Evolutionary conservation across 2,797 vertebrate genomes (phyloP).

Genomic region (Acestrorhynchus altus): DNA sequence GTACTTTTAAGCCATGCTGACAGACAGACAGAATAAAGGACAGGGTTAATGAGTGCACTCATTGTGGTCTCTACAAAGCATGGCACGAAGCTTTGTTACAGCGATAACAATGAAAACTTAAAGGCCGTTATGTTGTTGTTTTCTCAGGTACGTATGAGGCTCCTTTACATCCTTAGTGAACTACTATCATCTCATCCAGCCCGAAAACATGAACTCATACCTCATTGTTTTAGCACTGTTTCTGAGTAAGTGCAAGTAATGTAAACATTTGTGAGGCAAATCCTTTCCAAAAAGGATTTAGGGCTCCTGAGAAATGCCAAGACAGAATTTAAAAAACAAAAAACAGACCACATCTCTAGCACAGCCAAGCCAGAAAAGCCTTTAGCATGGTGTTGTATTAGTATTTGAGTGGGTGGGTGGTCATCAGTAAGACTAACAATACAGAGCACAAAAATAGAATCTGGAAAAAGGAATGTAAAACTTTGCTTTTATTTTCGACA

Average conservation of each 20-base stretch:
- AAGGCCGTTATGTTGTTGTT: background rate
- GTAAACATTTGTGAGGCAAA: slow-evolving; percentile 45
- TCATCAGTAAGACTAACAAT: background rate
- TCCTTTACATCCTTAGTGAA: background rate
- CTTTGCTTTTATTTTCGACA: background rate
- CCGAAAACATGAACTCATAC: slow-evolving; percentile 15
- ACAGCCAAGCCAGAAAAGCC: background rate
- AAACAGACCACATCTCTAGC: background rate
- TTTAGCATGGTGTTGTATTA: background rate
- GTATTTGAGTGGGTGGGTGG: background rate
- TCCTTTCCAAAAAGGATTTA: slow-evolving; percentile 34
- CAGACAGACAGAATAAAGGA: slow-evolving; percentile 10
- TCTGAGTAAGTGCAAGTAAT: slow-evolving; percentile 29
- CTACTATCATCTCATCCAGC: slow-evolving; percentile 1
- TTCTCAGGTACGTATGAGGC: background rate
- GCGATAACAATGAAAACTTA: background rate
- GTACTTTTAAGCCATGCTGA: background rate
- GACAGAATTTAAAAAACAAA: background rate
- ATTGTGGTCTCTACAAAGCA: background rate
- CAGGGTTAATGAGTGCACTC: slow-evolving; percentile 3
- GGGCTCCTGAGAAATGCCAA: slow-evolving; percentile 28
- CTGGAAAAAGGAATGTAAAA: background rate
- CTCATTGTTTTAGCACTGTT: slow-evolving; percentile 17
- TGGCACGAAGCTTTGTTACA: background rate
- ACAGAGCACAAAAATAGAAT: background rate